Evolutionary conservation across 2,888 invertebrate genomes (phyloP).

Genomic region (Eutolmus rufibarbis): DNA sequence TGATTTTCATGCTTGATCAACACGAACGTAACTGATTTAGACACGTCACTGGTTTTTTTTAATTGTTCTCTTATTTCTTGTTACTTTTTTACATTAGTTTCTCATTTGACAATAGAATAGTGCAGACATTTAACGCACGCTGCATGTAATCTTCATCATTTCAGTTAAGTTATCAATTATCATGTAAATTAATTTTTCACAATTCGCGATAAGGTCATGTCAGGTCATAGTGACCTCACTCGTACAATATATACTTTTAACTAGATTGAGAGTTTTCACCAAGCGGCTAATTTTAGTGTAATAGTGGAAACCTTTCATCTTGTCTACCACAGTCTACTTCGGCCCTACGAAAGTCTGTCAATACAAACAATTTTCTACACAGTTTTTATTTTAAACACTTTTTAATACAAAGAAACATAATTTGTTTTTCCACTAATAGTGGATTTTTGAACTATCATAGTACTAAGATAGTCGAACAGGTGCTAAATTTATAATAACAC

Average conservation of each 20-base stretch:
- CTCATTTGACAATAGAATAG: constrained; percentile 26
- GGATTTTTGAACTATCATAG: too few species aligned
- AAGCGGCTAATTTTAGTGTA: background rate
- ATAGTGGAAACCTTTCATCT: background rate
- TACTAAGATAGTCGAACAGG: too few species aligned
- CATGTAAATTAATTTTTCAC: background rate
- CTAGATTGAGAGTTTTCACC: background rate
- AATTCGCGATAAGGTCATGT: background rate
- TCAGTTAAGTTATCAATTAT: constrained; percentile 3
- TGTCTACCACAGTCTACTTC: background rate
- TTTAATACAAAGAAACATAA: background rate
- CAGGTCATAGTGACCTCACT: background rate
- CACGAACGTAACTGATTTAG: constrained; percentile 14
- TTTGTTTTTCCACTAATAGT: background rate
- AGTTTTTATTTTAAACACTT: background rate
- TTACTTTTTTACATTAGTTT: constrained; percentile 7
- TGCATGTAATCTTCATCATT: constrained; percentile 32
- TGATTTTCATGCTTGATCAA: constrained; percentile 31
- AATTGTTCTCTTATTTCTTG: constrained; percentile 33
- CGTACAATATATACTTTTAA: background rate
- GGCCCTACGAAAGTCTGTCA: background rate
- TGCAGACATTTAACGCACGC: constrained; percentile 39
- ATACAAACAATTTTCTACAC: background rate
- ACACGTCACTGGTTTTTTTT: constrained; percentile 26
- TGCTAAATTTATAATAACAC: too few species aligned